Evolutionary conservation across 2,797 vertebrate species (phyloP).

Genomic region (Lates japonicus): DNA sequence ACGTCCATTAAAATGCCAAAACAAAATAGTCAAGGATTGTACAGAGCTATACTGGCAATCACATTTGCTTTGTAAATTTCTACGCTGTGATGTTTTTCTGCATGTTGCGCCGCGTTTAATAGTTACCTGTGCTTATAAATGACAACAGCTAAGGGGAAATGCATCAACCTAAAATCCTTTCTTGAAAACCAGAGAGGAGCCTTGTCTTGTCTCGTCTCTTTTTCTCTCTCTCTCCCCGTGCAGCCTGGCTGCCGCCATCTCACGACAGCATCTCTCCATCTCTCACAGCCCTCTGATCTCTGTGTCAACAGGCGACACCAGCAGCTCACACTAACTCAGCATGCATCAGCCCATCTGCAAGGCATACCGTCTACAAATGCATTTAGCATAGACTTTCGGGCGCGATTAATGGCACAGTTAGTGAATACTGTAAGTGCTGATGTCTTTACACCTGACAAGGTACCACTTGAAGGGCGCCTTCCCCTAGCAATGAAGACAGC

Average conservation of each 20-base stretch:
- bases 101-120: slow-evolving; percentile 28
- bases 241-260: slow-evolving; percentile 77
- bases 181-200: slow-evolving; percentile 55
- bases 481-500: slow-evolving; percentile 54
- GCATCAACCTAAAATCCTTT: slow-evolving; percentile 49
- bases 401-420: slow-evolving; percentile 71
- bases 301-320: slow-evolving; percentile 77
- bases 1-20: slow-evolving; percentile 41
- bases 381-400: slow-evolving; percentile 64
- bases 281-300: slow-evolving; percentile 82
- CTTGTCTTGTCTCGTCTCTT: slow-evolving; percentile 56
- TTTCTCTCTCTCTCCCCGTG: slow-evolving; percentile 42
- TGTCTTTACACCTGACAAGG: slow-evolving; percentile 74
- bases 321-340: slow-evolving; percentile 73
- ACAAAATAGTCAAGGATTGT: slow-evolving; percentile 28
- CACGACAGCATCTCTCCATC: slow-evolving; percentile 77
- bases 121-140: slow-evolving; percentile 21
- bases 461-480: slow-evolving; percentile 51
- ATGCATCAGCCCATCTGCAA: slow-evolving; percentile 74
- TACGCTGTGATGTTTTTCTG: slow-evolving; percentile 7
- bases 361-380: slow-evolving; percentile 68
- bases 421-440: slow-evolving; percentile 62
- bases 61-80: slow-evolving; percentile 16
- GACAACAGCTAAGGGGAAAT: slow-evolving; percentile 42
- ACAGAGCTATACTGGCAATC: background rate